phyloP scores from a whole-genome alignment of 1,140 invertebrate genomes.

The Euwallacea fornicatus region DNA sequence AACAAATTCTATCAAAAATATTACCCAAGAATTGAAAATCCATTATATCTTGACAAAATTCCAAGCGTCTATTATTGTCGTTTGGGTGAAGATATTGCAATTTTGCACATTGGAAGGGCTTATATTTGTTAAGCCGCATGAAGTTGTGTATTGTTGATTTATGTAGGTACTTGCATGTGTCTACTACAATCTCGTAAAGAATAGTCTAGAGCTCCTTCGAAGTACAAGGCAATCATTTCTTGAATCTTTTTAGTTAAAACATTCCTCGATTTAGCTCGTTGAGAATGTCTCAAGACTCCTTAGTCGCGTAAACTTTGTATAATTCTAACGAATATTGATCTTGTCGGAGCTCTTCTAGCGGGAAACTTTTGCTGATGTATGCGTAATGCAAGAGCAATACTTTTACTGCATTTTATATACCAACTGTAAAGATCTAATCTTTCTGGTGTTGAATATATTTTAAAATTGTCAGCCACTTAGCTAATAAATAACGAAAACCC shows the following conservation, averaged over 20 bases:
- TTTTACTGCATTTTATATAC: neutral
- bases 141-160: neutral
- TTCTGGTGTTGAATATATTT: neutral
- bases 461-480: neutral
- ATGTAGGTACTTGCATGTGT: neutral
- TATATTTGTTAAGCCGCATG: slow-evolving; percentile 3
- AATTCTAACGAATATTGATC: slow-evolving; percentile 5
- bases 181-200: neutral
- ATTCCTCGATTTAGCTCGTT: slow-evolving; percentile 1
- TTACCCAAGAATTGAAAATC: neutral
- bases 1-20: slow-evolving; percentile 1
- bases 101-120: neutral
- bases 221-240: slow-evolving; percentile 3
- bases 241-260: neutral
- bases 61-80: slow-evolving; percentile 1
- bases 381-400: slow-evolving; percentile 4
- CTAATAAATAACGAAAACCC: neutral
- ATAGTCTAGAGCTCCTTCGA: neutral
- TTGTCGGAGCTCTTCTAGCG: neutral
- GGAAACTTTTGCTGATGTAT: neutral
- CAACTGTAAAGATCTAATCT: too few relatives aligned
- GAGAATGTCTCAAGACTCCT: neutral
- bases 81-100: neutral
- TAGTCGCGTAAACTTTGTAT: neutral
- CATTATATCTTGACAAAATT: neutral